Base-by-base conservation (phyloP, 2,888 invertebrate species). In the Drosophila rellima region DNA sequence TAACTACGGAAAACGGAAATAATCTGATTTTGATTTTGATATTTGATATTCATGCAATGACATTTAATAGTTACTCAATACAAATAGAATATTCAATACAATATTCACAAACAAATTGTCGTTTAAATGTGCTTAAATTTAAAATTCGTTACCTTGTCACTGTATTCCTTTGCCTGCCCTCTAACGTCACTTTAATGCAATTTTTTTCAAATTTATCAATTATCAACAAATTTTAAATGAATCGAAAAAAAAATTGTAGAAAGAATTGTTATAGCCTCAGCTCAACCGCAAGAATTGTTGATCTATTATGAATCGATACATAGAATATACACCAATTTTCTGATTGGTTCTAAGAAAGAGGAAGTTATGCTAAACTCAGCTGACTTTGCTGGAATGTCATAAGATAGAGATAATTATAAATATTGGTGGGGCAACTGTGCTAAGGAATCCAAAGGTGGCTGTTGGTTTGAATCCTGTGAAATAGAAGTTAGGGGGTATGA, bases 21-120 rank as follows among this genome's bases (percentile, higher is more conserved):
- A 75, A 78, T 76, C 61, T 44, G 71, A 54, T 39, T 70, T 63
- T 29, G n/a, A n/a, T n/a, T n/a, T n/a, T n/a, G n/a, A n/a, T n/a
- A n/a, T n/a, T n/a, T n/a, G 48, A 71, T 63, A 57, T 48, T 48
- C 68, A 56, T 54, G 42, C 78, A 66, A 60, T 57, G 52, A 40
- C 48, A 60, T 57, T 37, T 54, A 50, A 67, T 67, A n/a, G n/a
- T n/a, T n/a, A 64, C 57, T 77, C 60, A 61, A 57, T 63, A 42
- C 52, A 60, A 31, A 62, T 45, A n/a, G n/a, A n/a, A n/a, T n/a
- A n/a, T n/a, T n/a, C n/a, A n/a, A n/a, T n/a, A n/a, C n/a, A n/a
- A 8, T 23, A 20, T 23, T 44, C 45, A 37, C 8, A 40, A 10
- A 15, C 1, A 26, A 18, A 31, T 31, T 42, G 39, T 15, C 7